Conservation (phyloP, 35 echinoderm and acorn worm genomes). For the Apostichopus japonicus region DNA sequence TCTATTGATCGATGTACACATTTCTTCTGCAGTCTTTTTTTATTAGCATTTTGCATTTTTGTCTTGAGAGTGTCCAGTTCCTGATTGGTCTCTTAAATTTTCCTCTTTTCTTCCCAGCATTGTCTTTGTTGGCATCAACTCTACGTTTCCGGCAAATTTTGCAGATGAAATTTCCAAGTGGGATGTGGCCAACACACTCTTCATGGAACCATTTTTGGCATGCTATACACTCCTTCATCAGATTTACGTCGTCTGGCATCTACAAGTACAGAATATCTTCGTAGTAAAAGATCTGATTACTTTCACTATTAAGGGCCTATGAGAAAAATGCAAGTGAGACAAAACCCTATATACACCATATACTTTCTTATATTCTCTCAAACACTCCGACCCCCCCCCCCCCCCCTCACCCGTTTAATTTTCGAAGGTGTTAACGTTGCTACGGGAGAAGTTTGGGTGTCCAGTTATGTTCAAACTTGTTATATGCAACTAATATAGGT, state of each 20-base stretch:
- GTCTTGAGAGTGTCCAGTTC: neutral
- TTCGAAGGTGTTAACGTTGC: too few species aligned
- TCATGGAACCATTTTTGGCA: neutral
- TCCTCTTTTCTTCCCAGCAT: neutral
- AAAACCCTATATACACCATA: too few species aligned
- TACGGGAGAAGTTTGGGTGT: too few species aligned
- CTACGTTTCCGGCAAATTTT: neutral
- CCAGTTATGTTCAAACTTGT: too few species aligned
- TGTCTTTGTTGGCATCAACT: neutral
- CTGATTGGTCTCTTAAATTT: neutral
- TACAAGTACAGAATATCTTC: neutral
- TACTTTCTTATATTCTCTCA: neutral
- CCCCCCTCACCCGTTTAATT: too few species aligned
- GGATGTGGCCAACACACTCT: conserved; percentile 8
- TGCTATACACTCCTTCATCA: neutral
- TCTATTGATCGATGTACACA: too few species aligned
- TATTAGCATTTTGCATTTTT: neutral
- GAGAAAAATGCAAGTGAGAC: too few species aligned
- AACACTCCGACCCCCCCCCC: too few species aligned
- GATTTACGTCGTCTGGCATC: neutral
- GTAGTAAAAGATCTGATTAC: too few species aligned
- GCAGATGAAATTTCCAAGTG: neutral
- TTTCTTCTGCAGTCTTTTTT: neutral
- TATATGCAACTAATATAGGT: neutral
- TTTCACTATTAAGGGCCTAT: too few species aligned